Percentiles rank a stretch among this genome's conserved stretches.
Conservation (phyloP, 2,113 vertebrate species). For the Mobula hypostoma region DNA sequence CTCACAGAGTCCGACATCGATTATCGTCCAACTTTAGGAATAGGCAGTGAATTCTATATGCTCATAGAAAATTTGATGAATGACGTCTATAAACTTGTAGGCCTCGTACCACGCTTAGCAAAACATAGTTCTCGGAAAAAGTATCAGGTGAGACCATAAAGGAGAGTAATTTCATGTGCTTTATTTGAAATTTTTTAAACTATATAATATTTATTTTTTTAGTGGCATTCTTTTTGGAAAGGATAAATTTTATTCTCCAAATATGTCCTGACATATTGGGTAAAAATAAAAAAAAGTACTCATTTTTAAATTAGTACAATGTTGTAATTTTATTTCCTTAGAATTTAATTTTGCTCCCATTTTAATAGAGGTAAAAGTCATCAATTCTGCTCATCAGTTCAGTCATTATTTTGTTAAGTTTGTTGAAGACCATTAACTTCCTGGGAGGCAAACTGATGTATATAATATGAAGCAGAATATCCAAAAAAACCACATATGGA, state of each 20-base stretch:
- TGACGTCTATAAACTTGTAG: slow-evolving; percentile 48
- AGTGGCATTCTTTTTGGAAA: too few relatives aligned
- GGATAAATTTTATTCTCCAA: too few relatives aligned
- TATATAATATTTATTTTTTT: not conserved
- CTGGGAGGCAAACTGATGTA: not conserved
- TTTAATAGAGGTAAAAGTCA: not conserved
- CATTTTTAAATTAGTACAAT: not conserved
- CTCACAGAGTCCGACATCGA: slow-evolving; percentile 41
- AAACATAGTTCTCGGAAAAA: slow-evolving; percentile 35
- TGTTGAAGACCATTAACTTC: not conserved
- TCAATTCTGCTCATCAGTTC: not conserved
- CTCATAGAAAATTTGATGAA: slow-evolving; percentile 51
- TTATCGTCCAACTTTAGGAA: slow-evolving; percentile 54
- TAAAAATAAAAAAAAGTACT: not conserved
- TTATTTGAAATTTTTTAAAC: not conserved
- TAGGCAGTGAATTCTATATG: slow-evolving; percentile 43
- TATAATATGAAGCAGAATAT: not conserved
- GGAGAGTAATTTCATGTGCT: not conserved
- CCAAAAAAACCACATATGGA: too few relatives aligned
- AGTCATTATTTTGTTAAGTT: not conserved
- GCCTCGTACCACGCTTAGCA: slow-evolving; percentile 52
- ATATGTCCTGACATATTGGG: too few relatives aligned
- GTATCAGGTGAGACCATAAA: slow-evolving; percentile 40
- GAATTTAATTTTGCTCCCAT: not conserved
- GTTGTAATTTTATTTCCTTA: not conserved